Evolutionary conservation across 2,797 vertebrate genomes (phyloP), one percentile per base, ranked within the genome.

Genomic region (Hippocampus kuda): DNA sequence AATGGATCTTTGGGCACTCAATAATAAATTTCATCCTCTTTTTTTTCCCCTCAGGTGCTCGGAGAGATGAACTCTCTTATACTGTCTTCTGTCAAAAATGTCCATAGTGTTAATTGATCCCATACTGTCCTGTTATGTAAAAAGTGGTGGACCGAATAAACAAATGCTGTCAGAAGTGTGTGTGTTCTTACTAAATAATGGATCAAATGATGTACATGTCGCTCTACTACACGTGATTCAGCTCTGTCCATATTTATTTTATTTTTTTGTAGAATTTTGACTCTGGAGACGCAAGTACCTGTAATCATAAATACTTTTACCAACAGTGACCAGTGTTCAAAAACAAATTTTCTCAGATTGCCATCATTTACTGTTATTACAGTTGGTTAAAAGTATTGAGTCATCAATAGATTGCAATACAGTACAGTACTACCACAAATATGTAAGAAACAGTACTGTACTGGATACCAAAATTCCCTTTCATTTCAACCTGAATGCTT

Each of bases 121-220:
- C 78, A 86, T 79, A 59, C 60, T 77, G 76, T 89, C 77, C 77
- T 86, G 74, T 84, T 83, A 69, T 91, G 85, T 89, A 86, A 84
- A 88, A 88, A 88, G 75, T 80, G 70, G 79, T 88, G 81, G 82
- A 88, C 77, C 79, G 86, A 90, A 90, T 92, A 91, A 92, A 91
- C 70, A 81, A 78, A 73, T 85, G 78, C 34, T 75, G 24, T 79
- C 38, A 13, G 51, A 27, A 53, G 18, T 72, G 41, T 76, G 12
- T 72, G 24, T 57, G 16, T 61, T 71, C 68, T 71, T 68, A 5
- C 4, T 38, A 54, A 8, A 54, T 51, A 18, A 22, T 20, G 46
- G 20, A 49, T 22, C 13, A 9, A 59, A 26, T 30, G 4, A 42
- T 63, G 16, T 2, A 63, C 30, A 34, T 2, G 34, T 65, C 8